phyloP scores from a whole-genome alignment of 1,140 invertebrate genomes.

The Latrodectus geometricus region DNA sequence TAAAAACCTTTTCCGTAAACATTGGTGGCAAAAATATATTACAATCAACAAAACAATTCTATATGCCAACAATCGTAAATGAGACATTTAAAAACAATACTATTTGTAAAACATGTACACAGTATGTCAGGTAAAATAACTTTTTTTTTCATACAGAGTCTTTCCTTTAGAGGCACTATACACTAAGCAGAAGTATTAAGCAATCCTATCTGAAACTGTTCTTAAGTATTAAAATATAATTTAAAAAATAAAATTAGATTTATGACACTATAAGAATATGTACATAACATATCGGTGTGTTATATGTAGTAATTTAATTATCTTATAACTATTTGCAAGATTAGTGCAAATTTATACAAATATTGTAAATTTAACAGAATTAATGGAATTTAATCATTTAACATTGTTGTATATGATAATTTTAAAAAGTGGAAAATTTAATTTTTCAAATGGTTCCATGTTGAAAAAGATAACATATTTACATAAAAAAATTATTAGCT shows the following conservation, averaged over 20 bases:
- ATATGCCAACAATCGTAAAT: conserved; percentile 37
- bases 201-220: conserved; percentile 30
- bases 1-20: conserved; percentile 16
- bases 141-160: conserved; percentile 2
- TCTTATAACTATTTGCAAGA: no score
- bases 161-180: conserved; percentile 15
- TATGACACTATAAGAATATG: no score
- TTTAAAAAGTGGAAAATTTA: neutral
- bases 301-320: no score
- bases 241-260: no score
- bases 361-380: neutral
- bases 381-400: no score
- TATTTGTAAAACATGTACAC: neutral
- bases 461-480: no score
- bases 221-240: conserved; percentile 7
- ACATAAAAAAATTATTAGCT: no score
- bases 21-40: conserved; percentile 40
- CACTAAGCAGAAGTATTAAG: conserved; percentile 14
- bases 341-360: no score
- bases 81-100: conserved; percentile 49
- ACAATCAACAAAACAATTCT: conserved; percentile 45
- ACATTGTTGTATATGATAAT: neutral
- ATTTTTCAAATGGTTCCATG: no score
- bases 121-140: neutral
- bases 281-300: no score